Base-by-base conservation (phyloP, 1,140 invertebrate genomes). In the Neuroterus valhalla region DNA sequence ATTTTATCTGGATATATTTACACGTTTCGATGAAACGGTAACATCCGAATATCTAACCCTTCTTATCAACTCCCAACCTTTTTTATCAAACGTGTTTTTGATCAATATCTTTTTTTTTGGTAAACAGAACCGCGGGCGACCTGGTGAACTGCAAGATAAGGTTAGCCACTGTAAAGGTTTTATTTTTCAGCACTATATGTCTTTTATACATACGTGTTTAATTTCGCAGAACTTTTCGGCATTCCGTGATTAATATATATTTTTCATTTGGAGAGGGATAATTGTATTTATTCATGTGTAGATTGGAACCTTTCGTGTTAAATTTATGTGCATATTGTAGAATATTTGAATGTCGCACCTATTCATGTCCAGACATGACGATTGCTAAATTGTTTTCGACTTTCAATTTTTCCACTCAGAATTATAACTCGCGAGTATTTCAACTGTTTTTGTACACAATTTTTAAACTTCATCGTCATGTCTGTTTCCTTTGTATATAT, bases 91-190 rank as follows among this genome's bases (percentile, higher is more conserved):
- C 26, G 23, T 62, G 6, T 62, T 62, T 55, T 62, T 62, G 14
- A 62, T 23, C n/a, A 62, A 38, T 69, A 77, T 80, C 67, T 77
- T 78, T 82, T 76, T 81, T 80, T 77, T 68, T 26, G 78, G 77
- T 68, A 77, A 78, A 83, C 81, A 85, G 84, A 91, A 86, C 86
- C 82, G 75, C 81, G 86, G 85, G 78, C 89, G 90, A 80, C 90
- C 89, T 85, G 90, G 90, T 80, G 88, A 88, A 86, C 84, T 91
- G 77, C 89, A 90, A 85, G 88, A 88, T 71, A 90, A 90, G 90
- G 90, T 91, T 91, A 91, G 90, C 85, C 81, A 83, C 75, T 70
- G 66, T 75, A 31, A 31, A 62, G 55, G 55, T 62, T 62, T 62
- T 55, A 23, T 55, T 62, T 62, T 62, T 62, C 26, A 26, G 23